Conservation (phyloP, 2,888 invertebrate genomes). For the Altica lythri region DNA sequence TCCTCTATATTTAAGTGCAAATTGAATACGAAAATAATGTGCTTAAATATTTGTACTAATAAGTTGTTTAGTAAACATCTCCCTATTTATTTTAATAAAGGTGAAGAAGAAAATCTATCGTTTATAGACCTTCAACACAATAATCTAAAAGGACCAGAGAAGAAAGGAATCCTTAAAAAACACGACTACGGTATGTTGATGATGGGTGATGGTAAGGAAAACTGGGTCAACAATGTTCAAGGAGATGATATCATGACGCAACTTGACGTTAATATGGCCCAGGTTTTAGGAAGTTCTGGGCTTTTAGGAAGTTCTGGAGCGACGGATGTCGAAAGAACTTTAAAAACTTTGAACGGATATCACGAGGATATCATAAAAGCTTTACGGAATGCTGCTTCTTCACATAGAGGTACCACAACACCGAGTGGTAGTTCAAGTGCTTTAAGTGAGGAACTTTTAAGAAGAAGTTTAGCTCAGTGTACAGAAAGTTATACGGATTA, state of each 20-base stretch:
- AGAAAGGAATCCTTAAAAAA: constrained; percentile 92
- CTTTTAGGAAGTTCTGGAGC: constrained; percentile 64
- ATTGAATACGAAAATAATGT: not conserved
- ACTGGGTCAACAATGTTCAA: constrained; percentile 75
- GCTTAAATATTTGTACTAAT: too few relatives aligned
- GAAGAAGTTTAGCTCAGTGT: constrained; percentile 70
- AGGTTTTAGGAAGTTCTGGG: constrained; percentile 60
- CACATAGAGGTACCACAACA: constrained; percentile 65
- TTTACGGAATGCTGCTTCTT: constrained; percentile 75
- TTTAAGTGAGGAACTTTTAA: constrained; percentile 70
- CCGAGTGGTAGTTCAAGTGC: constrained; percentile 69
- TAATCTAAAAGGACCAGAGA: constrained; percentile 81
- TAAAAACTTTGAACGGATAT: constrained; percentile 89
- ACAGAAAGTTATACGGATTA: constrained; percentile 64
- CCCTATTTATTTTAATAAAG: constrained; percentile 29
- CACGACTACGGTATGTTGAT: constrained; percentile 76
- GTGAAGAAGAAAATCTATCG: constrained; percentile 76
- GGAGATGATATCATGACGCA: constrained; percentile 54
- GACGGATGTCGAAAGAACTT: constrained; percentile 75
- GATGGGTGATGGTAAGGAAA: constrained; percentile 72
- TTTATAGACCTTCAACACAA: constrained; percentile 81
- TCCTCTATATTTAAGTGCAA: too few relatives aligned
- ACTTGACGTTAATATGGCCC: constrained; percentile 68
- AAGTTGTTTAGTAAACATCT: not conserved
- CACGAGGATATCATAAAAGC: constrained; percentile 91